Base-by-base conservation (phyloP, 2,888 invertebrate species). In the Sinhomidia bicolor region DNA sequence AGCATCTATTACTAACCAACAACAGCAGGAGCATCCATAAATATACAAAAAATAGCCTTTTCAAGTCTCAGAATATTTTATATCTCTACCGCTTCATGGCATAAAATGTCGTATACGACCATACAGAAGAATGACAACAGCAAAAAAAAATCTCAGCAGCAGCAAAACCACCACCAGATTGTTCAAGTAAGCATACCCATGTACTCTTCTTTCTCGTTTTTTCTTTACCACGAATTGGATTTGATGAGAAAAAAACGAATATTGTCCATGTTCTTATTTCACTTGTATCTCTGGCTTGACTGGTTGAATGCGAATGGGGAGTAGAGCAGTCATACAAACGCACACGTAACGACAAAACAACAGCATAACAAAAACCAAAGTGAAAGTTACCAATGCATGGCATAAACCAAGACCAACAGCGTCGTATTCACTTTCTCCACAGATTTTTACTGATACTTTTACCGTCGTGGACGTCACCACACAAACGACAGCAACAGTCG, bases 241-340 rank as follows among this genome's bases (percentile, higher is more conserved):
- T 62, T 80, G 80, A 80, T 65, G 80, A 80, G 36, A 44, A 80
- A 44, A 60, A 79, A 23, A 29, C 62, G 44, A 80, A 80, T 80
- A 65, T 80, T 80, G 79, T 60, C 14, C 36, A 20, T 41, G 79
- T 79, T 44, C 36, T 62, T 78, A n/a, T n/a, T n/a, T n/a, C n/a
- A n/a, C 17, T 7, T 76, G 6, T 68, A 32, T 51, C 41, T 80
- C 26, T 17, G 51, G 54, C 57, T 44, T 71, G 41, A 10, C 44
- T 71, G 44, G n/a, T n/a, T 80, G 62, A 23, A 17, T 51, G 60
- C 60, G 32, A 54, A 20, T n/a, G 3, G 57, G 47, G 47, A n/a
- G 20, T 7, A 41, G 17, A 68, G 17, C 14, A 65, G 17, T 36
- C 7, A 12, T 17, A n/a, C 17, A 32, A 2, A 36, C 7, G 36